Percentiles rank a stretch among this genome's conserved stretches.
These are phyloP conservation scores for Calliopsis andreniformis DNA, from an alignment of 1,140 invertebrate species.

Conservation along the genomic window DNA sequence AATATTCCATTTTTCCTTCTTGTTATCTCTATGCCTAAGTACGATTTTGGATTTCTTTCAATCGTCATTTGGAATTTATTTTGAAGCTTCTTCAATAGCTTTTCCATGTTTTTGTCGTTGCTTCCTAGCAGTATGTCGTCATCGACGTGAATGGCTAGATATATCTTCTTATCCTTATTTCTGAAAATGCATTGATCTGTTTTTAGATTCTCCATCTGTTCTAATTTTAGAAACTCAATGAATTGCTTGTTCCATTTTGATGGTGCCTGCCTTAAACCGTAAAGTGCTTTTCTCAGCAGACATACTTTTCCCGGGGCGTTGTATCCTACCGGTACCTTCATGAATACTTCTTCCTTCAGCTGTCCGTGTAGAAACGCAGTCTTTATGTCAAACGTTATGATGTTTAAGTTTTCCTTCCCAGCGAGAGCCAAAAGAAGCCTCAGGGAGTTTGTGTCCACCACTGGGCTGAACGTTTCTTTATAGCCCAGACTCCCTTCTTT, in stretches of 20 bases:
- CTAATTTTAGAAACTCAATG: neutral
- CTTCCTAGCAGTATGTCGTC: too few species aligned
- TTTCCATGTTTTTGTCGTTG: too few species aligned
- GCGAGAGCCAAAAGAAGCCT: neutral
- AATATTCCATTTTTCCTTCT: too few species aligned
- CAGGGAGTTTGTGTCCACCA: neutral
- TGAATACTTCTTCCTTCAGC: conserved; percentile 1
- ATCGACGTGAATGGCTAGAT: conserved; percentile 1
- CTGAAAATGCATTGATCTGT: conserved; percentile 5
- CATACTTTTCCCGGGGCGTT: neutral
- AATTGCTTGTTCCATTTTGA: neutral
- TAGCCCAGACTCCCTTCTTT: neutral
- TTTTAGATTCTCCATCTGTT: neutral
- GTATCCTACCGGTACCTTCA: neutral
- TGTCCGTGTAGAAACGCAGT: neutral
- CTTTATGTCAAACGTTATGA: neutral
- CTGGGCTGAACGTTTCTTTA: neutral
- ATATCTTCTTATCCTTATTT: neutral
- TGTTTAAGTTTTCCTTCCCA: neutral
- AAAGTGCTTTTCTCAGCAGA: neutral
- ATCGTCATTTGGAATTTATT: too few species aligned
- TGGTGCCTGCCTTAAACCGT: conserved; percentile 1
- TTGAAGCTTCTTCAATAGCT: too few species aligned
- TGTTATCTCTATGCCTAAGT: too few species aligned
- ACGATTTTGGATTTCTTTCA: too few species aligned